Evolutionary conservation across 2,113 vertebrate genomes (phyloP).

Genomic region (Neogobius melanostomus): DNA sequence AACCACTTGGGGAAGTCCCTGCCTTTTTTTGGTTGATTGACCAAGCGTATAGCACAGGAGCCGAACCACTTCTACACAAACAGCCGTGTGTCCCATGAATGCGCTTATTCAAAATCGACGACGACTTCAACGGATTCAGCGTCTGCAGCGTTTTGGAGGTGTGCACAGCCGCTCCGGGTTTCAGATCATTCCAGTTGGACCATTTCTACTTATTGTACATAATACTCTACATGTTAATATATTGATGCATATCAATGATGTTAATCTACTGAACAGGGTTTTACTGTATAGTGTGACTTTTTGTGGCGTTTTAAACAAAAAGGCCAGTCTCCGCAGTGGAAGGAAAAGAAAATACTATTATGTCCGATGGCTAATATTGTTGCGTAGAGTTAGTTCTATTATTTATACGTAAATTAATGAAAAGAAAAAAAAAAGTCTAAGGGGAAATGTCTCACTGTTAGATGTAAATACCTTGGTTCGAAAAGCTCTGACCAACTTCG

Average conservation of each 20-base stretch:
- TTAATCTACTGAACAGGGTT: conserved; percentile 77
- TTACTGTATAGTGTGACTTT: conserved; percentile 75
- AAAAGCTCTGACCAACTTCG: conserved; percentile 59
- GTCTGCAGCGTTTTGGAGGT: conserved; percentile 52
- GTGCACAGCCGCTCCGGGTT: conserved; percentile 61
- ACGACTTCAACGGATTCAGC: conserved; percentile 47
- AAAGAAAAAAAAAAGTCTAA: conserved; percentile 50
- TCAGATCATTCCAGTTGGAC: conserved; percentile 72
- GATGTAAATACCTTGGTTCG: conserved; percentile 76
- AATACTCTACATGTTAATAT: conserved; percentile 70
- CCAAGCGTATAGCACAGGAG: conserved; percentile 77
- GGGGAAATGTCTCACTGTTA: conserved; percentile 51
- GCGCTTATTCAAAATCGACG: conserved; percentile 60
- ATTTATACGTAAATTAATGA: conserved; percentile 71
- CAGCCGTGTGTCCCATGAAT: conserved; percentile 57
- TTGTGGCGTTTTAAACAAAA: conserved; percentile 68
- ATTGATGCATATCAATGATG: conserved; percentile 78
- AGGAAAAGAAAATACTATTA: conserved; percentile 72
- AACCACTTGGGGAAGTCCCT: conserved; percentile 75
- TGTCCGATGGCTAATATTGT: conserved; percentile 74
- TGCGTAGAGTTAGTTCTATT: conserved; percentile 78
- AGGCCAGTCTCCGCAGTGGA: conserved; percentile 55
- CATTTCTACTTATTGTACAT: conserved; percentile 74
- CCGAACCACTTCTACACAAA: conserved; percentile 59
- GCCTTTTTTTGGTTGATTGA: conserved; percentile 74